A percentile compares a stretch with the other conserved stretches of the same genome.
Evolutionary conservation across 2,113 vertebrate genomes (phyloP).

Genomic region (Seriola rivoliana): DNA sequence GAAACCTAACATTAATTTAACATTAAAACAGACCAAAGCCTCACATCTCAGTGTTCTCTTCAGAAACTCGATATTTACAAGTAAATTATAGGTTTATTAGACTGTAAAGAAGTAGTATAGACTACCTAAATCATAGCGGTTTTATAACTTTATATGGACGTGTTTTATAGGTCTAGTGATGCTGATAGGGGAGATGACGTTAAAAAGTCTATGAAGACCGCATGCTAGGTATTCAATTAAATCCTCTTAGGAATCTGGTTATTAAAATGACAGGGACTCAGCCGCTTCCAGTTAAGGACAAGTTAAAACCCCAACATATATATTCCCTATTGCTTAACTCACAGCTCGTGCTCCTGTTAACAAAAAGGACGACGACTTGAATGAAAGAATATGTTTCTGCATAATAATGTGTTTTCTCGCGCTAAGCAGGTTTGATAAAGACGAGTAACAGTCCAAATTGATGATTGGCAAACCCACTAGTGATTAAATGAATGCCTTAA

Average conservation of each 20-base stretch:
- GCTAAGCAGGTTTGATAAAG: not conserved
- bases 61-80: slow-evolving; percentile 20
- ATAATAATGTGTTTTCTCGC: not conserved
- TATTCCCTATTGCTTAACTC: not conserved
- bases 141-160: slow-evolving; percentile 6
- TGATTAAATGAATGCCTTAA: not conserved
- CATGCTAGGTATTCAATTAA: not conserved
- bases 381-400: not conserved
- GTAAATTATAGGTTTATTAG: slow-evolving; percentile 29
- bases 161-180: not conserved
- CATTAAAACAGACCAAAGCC: slow-evolving; percentile 32
- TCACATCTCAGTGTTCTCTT: slow-evolving; percentile 2
- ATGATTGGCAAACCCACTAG: too few relatives aligned
- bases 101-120: not conserved
- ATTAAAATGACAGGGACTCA: not conserved
- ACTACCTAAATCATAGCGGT: not conserved
- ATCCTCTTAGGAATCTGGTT: not conserved
- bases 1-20: slow-evolving; percentile 63
- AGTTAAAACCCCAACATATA: not conserved
- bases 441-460: not conserved
- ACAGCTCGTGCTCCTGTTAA: not conserved
- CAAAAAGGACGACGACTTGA: not conserved
- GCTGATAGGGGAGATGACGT: not conserved
- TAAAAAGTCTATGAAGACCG: not conserved
- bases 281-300: not conserved